Evolutionary conservation across 2,797 vertebrate species (phyloP).

Genomic region (Malurus splendens): DNA sequence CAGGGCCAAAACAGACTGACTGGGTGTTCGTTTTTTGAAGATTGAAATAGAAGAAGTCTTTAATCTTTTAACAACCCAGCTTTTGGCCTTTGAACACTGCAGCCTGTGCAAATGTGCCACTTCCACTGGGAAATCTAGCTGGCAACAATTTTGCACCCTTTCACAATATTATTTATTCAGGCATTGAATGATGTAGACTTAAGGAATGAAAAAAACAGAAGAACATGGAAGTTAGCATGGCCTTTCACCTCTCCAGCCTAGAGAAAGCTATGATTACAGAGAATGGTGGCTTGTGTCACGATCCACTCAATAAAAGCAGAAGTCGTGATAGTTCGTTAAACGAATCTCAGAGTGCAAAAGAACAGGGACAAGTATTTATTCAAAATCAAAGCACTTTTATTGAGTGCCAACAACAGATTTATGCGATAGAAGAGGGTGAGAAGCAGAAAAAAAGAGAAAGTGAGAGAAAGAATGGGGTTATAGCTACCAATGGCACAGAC

Average conservation of each 20-base stretch:
- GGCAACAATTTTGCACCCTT: neutral
- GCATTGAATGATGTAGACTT: neutral
- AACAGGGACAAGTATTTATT: too few species aligned
- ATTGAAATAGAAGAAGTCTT: neutral
- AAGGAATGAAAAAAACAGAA: neutral
- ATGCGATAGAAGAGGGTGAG: too few species aligned
- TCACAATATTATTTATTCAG: neutral
- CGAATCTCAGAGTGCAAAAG: too few species aligned
- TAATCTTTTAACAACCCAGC: neutral
- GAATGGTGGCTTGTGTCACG: neutral
- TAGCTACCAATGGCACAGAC: too few species aligned
- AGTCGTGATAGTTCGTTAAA: too few species aligned
- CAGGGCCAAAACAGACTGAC: neutral
- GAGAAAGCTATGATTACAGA: neutral
- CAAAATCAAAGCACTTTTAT: too few species aligned
- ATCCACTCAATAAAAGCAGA: too few species aligned
- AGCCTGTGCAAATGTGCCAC: neutral
- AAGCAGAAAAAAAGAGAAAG: too few species aligned
- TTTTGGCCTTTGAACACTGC: neutral
- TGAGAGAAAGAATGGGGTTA: too few species aligned
- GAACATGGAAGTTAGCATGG: neutral
- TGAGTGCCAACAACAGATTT: too few species aligned
- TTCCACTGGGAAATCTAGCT: conserved; percentile 8
- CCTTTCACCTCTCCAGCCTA: neutral
- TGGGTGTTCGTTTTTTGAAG: neutral